Conservation (phyloP, 2,888 invertebrate genomes). For the Xestia xanthographa region DNA sequence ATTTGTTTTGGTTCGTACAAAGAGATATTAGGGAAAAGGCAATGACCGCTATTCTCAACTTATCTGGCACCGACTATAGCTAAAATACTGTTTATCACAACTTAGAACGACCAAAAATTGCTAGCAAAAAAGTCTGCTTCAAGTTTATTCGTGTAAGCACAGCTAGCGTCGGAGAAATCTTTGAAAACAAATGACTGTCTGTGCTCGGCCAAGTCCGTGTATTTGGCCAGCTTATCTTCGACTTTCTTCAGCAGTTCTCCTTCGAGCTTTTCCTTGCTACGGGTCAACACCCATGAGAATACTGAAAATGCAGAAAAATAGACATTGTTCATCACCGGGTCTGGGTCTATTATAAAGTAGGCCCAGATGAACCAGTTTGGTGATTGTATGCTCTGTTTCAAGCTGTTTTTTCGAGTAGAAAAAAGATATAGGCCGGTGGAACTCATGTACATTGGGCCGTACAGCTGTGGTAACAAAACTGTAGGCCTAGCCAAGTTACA, state of each 20-base stretch:
- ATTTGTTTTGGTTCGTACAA: too few species aligned
- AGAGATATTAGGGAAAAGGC: too few species aligned
- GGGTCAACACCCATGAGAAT: slow-evolving; percentile 83
- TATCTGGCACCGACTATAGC: too few species aligned
- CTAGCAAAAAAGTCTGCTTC: slow-evolving; percentile 83
- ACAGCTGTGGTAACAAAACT: background rate
- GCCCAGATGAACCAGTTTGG: background rate
- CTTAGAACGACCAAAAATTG: slow-evolving; percentile 80
- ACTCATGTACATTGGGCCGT: background rate
- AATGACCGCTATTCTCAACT: too few species aligned
- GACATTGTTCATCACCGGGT: background rate
- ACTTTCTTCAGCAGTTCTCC: slow-evolving; percentile 80
- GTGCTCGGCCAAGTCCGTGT: slow-evolving; percentile 81
- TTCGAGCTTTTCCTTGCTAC: slow-evolving; percentile 79
- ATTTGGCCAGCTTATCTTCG: slow-evolving; percentile 81
- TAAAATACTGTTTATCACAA: too few species aligned
- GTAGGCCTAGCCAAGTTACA: too few species aligned
- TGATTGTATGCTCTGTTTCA: background rate
- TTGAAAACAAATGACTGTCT: slow-evolving; percentile 82
- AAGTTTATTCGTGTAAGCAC: slow-evolving; percentile 77
- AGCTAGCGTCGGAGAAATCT: slow-evolving; percentile 80
- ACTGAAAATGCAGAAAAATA: slow-evolving; percentile 75
- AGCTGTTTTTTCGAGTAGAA: background rate
- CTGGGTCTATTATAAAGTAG: background rate
- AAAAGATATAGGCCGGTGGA: background rate